Conservation (phyloP, 2,113 vertebrate species). For the Callaeas wilsoni region DNA sequence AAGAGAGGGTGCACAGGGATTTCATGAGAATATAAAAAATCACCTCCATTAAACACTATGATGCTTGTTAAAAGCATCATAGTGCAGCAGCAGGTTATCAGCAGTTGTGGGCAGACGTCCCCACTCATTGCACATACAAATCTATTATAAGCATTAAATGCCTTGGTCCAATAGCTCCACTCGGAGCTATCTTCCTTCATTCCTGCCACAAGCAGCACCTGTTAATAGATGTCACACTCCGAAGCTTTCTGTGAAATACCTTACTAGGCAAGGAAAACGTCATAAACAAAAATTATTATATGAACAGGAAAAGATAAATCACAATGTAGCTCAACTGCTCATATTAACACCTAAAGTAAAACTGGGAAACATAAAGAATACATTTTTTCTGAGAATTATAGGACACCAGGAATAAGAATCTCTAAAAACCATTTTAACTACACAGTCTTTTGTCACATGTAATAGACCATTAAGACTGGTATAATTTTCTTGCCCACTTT, state of each 20-base stretch:
- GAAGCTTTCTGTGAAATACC: background rate
- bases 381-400: background rate
- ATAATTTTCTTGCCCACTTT: background rate
- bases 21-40: background rate
- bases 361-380: background rate
- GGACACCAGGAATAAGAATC: background rate
- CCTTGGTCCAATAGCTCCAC: background rate
- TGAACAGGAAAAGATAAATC: background rate
- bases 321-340: background rate
- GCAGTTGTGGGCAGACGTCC: background rate
- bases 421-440: background rate
- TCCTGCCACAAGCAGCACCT: background rate
- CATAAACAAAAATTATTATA: background rate
- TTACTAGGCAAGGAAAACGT: background rate
- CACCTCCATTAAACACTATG: background rate
- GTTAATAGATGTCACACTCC: background rate
- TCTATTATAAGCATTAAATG: background rate
- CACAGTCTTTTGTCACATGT: background rate
- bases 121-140: background rate
- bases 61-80: background rate
- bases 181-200: background rate
- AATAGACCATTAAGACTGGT: background rate
- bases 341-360: background rate
- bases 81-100: background rate
- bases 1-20: background rate